A percentile compares a stretch with the other conserved stretches of the same genome.
Evolutionary conservation across 2,113 vertebrate species (phyloP).

Genomic region (Gulo gulo): DNA sequence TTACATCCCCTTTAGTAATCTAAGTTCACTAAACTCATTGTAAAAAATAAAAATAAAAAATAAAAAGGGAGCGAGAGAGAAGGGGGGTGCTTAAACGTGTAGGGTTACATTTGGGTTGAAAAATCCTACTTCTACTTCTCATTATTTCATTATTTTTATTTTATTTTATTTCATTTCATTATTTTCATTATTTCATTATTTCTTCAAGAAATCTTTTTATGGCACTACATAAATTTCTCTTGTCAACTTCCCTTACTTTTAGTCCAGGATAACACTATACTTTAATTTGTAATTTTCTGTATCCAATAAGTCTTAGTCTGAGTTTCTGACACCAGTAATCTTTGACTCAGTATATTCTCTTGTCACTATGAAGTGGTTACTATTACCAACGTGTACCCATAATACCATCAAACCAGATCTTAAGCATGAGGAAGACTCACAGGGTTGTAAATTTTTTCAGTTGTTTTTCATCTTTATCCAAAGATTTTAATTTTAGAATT

Average conservation of each 20-base stretch:
- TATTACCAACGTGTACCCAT: background rate
- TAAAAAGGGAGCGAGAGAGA: background rate
- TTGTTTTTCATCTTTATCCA: background rate
- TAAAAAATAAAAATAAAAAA: background rate
- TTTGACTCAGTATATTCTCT: background rate
- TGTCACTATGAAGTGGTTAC: background rate
- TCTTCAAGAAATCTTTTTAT: slow-evolving; percentile 37
- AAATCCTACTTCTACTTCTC: background rate
- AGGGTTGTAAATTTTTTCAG: background rate
- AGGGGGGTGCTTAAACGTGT: background rate
- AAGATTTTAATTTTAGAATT: slow-evolving; percentile 7
- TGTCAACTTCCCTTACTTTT: slow-evolving; percentile 22
- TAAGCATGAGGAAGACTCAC: background rate
- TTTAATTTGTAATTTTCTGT: background rate
- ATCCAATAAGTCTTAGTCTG: background rate
- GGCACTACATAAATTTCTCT: slow-evolving; percentile 11
- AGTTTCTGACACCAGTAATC: background rate
- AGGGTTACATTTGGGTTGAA: slow-evolving; percentile 22
- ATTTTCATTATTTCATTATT: background rate
- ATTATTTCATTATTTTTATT: background rate
- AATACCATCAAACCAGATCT: background rate
- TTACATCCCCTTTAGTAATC: background rate
- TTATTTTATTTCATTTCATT: too few species aligned
- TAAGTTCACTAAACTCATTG: background rate
- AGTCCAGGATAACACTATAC: background rate